Base-by-base conservation (phyloP, 2,888 invertebrate species). In the Alviniconcha strummeri region DNA sequence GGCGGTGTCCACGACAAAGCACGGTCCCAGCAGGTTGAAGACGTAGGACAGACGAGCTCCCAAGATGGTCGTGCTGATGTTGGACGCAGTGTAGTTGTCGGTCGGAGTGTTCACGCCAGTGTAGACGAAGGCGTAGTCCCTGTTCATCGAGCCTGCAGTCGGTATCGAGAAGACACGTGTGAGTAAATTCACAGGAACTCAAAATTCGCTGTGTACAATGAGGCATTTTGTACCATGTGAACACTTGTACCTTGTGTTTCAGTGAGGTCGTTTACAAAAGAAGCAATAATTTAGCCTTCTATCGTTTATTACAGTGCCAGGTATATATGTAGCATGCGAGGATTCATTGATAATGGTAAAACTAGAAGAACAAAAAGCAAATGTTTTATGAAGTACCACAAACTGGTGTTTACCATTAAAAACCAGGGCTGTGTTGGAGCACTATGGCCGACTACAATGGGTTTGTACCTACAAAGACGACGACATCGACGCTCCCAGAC, bases 1-100 rank as follows among this genome's bases (percentile, higher is more conserved):
- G 15, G 91, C 91, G 0, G 90, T 90, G 80, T 91, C 90, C 3
- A 91, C 64, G 0, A 87, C 83, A 79, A 90, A 80, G 56, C 88
- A 84, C 8, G 90, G 90, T 5, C 91, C 91, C 9, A 85, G 85
- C 9, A 90, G 85, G 83, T 90, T 88, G 79, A 87, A 89, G 36
- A 83, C 79, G 82, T 88, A 91, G 7, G 90, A 88, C 17, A 91
- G 87, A 8, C 90, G 83, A 4, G 89, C 88, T 7, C 89, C 81
- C 36, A 89, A 84, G 8, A 90, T 85, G 69, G 83, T 83, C 7
- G 36, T 80, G 17, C 81, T 75, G 6, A 67, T 71, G 8, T 88
- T 87, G 11, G 88, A 85, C 6, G 86, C 82, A 0, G 84, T 85
- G 82, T 88, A 87, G 60, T 75, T 81, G 67, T 77, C 82, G 11